Percentiles rank a stretch among this genome's conserved stretches.
Evolutionary conservation across 2,888 invertebrate genomes (phyloP).

Genomic region (Chalcis sispes): DNA sequence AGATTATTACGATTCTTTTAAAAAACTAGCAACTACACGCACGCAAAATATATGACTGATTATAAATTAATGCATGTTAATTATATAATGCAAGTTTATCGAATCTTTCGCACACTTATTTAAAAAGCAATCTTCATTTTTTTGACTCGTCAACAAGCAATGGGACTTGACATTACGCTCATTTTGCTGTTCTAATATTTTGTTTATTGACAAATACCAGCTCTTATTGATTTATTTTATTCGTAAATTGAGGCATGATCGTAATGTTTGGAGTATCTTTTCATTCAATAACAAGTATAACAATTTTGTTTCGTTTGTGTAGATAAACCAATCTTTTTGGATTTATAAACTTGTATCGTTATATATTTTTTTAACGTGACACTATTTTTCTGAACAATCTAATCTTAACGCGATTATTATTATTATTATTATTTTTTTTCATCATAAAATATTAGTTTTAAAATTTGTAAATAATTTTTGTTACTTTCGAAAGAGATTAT

Average conservation of each 20-base stretch:
- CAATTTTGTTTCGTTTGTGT: slow-evolving; percentile 14
- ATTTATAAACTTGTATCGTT: slow-evolving; percentile 35
- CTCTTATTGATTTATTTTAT: slow-evolving; percentile 20
- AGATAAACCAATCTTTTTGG: slow-evolving; percentile 9
- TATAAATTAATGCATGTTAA: slow-evolving; percentile 45
- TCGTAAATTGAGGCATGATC: slow-evolving; percentile 43
- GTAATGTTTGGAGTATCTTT: slow-evolving; percentile 16
- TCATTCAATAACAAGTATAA: slow-evolving; percentile 16
- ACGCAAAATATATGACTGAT: slow-evolving; percentile 45
- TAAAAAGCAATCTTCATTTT: slow-evolving; percentile 20
- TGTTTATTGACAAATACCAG: slow-evolving; percentile 15
- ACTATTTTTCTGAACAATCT: slow-evolving; percentile 10
- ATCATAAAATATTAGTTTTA: too few relatives aligned
- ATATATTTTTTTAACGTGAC: not conserved
- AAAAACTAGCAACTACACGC: slow-evolving; percentile 52
- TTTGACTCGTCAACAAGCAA: slow-evolving; percentile 7
- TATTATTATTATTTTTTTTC: not conserved
- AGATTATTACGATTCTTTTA: slow-evolving; percentile 43
- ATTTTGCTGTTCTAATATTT: slow-evolving; percentile 5
- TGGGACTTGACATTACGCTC: not conserved
- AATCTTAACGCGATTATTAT: not conserved
- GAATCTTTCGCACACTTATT: slow-evolving; percentile 35
- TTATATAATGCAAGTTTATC: slow-evolving; percentile 23
- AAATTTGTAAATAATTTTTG: too few relatives aligned
- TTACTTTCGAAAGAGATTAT: too few relatives aligned